Percentiles rank a stretch among this genome's conserved stretches.
These are phyloP conservation scores for Porites divaricata DNA, from an alignment of 92 coral and sea anemone species.

Conservation along the genomic window DNA sequence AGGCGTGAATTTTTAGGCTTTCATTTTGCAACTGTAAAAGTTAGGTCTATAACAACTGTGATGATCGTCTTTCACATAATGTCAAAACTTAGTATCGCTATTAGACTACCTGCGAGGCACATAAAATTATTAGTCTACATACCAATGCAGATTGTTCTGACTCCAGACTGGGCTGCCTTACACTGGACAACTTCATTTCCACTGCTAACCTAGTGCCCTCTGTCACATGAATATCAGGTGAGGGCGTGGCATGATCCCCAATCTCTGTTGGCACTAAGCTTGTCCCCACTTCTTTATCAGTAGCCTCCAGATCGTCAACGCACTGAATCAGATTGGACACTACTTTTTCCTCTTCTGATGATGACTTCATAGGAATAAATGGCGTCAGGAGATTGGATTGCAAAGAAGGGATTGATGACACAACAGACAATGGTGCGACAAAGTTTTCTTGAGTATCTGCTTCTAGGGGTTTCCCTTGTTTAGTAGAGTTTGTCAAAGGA, in stretches of 20 bases:
- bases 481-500: background rate
- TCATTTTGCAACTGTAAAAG: no score
- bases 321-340: constrained; percentile 43
- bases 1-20: no score
- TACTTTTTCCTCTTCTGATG: constrained; percentile 8
- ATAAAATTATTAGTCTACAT: constrained; percentile 22
- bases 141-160: constrained; percentile 79
- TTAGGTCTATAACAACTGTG: no score
- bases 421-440: background rate
- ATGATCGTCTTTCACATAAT: no score
- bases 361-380: constrained; percentile 1
- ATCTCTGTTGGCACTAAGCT: background rate
- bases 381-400: constrained; percentile 30
- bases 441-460: background rate
- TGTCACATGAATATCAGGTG: background rate
- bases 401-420: background rate
- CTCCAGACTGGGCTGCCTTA: constrained; percentile 75
- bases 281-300: background rate
- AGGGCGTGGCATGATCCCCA: background rate
- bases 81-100: no score
- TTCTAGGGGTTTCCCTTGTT: background rate
- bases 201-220: background rate
- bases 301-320: constrained; percentile 6
- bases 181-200: constrained; percentile 27
- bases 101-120: background rate